Conservation (phyloP, 2,797 vertebrate species). For the Chelon auratus region DNA sequence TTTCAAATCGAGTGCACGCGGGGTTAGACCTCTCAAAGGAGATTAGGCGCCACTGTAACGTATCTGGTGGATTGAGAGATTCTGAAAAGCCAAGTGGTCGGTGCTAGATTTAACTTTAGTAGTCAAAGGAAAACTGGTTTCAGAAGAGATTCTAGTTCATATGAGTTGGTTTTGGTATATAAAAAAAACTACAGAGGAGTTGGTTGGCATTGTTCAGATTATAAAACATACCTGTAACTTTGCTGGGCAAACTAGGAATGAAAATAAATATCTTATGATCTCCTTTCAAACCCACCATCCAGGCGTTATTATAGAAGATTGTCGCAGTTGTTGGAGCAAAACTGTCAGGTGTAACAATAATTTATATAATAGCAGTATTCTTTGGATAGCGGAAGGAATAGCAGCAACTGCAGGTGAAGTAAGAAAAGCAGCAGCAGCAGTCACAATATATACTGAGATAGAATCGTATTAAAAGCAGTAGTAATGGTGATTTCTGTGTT, state of each 20-base stretch:
- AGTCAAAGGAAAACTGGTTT: background rate
- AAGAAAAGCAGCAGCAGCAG: conserved; percentile 1
- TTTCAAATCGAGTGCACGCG: conserved; percentile 28
- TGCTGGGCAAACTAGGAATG: conserved; percentile 1
- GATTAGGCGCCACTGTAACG: background rate
- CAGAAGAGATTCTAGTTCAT: conserved; percentile 7
- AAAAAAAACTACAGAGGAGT: background rate
- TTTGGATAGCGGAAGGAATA: background rate
- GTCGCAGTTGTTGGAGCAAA: conserved; percentile 20
- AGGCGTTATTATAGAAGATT: conserved; percentile 2
- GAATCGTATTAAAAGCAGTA: background rate
- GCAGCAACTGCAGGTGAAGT: background rate
- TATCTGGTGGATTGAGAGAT: conserved; percentile 3
- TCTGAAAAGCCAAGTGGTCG: background rate
- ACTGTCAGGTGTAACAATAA: conserved; percentile 7
- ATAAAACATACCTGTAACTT: background rate
- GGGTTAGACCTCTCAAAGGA: conserved; percentile 4
- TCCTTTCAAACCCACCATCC: conserved; percentile 1
- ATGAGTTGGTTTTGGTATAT: background rate
- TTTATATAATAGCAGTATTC: conserved; percentile 11
- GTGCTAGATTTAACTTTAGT: background rate
- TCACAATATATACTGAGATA: background rate
- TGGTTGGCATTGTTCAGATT: background rate
- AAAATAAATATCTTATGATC: conserved; percentile 6
- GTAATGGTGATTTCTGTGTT: background rate